Evolutionary conservation across 2,113 vertebrate genomes (phyloP), one percentile per base, ranked within the genome.

Genomic region (Cairina moschata): DNA sequence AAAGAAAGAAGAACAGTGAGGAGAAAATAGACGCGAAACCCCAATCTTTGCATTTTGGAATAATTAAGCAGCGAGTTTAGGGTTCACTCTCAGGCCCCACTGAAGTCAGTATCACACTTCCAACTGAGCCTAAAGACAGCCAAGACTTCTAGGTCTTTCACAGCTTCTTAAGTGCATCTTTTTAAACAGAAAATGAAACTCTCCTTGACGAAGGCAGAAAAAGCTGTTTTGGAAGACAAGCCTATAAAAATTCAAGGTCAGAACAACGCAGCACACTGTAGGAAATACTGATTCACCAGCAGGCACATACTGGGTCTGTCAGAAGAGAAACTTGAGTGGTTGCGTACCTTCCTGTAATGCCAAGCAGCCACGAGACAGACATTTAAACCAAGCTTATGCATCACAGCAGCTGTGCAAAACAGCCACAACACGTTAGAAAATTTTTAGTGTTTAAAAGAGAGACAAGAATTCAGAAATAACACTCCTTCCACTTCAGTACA

Each of bases 331-430:
- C 59, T 40, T 29, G 56, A 65, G 5, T 8, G 5, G 17, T 50
- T 77, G 29, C 1, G 0, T 34, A 16, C 31, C 54, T 58, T 76
- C 62, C 69, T 10, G 1, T 18, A 78, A 71, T 28, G 25, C 52
- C 71, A 91, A 84, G 32, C 17, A 50, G 16, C 22, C 4, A 2
- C 31, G 32, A 92, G 38, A 68, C 1, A 79, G 21, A 31, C n/a
- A 62, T 65, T 83, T 83, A 77, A 66, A 91, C 75, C 71, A 91
- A 62, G 66, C 83, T 79, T 87, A 48, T 20, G 34, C 34, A 62
- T 28, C 54, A 23, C n/a, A 87, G 63, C 36, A 80, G 55, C 63
- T 88, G 38, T 66, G n/a, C 55, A 83, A 82, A 92, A 62, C 28
- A 83, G 59, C 28, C 78, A 90, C 23, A 63, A 59, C 50, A 67